Evolutionary conservation across 64 coral and sea anemone genomes (phyloP), one percentile per base, ranked within the genome.

Genomic region (Stichodactyla helianthus): DNA sequence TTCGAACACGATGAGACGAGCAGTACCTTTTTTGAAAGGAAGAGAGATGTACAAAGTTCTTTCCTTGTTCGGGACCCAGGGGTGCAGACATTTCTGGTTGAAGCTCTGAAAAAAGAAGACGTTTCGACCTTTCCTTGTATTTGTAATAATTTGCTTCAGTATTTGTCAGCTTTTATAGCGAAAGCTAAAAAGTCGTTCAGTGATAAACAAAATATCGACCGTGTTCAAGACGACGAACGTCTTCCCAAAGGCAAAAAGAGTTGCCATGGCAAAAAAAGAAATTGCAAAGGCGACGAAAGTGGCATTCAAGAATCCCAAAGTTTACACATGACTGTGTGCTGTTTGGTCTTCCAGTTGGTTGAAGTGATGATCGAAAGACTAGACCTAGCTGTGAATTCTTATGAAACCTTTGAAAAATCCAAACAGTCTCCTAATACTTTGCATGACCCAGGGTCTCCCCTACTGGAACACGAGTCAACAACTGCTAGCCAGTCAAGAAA

Each of bases 41-140:
- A 71, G 65, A 71, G 10, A 10, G 0, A 27, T 20, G 5, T 6
- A 11, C 7, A 74, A 23, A 6, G 25, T 28, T 74, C 16, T 54
- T 53, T 28, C 50, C 79, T 6, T 17, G 10, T 84, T n/a, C 26
- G 20, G 7, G 55, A 53, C 9, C 83, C 88, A 23, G 55, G 88
- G 63, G 25, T 89, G 15, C 88, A 84, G 79, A 58, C 22, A 9
- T 70, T 84, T 16, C 83, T 89, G 23, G 57, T 89, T 13, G 18
- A 63, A 31, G 25, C 88, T 27, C 57, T 89, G 28, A 25, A 84
- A 14, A 89, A 76, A 20, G 80, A 89, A 55, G 63, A 81, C 14
- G 10, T 58, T 17, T 12, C 27, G 26, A 84, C 50, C 16, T 76
- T 27, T 15, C 53, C 71, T 57, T 9, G 80, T 55, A 25, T 74